Conservation (phyloP, 2,888 invertebrate species). For the Panopea generosa region DNA sequence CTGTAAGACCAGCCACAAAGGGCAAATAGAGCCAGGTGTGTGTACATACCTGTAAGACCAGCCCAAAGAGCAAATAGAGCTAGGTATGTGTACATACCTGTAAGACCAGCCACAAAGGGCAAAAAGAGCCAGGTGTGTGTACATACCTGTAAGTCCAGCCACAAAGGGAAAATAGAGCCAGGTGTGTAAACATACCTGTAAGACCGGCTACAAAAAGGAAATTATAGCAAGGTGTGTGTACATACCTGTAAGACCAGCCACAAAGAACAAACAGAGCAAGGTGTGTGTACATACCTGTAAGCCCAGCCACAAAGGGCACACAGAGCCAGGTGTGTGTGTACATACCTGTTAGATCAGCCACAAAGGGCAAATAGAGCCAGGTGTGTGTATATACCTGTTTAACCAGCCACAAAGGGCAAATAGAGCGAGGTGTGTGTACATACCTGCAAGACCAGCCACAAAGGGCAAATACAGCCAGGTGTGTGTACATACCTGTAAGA, state of each 20-base stretch:
- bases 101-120: constrained; percentile 3
- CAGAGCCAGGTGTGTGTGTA: background rate
- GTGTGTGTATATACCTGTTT: background rate
- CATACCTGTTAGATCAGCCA: too few relatives aligned
- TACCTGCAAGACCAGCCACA: too few relatives aligned
- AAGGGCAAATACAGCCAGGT: too few relatives aligned
- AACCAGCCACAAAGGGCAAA: too few relatives aligned
- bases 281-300: background rate
- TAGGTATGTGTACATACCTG: too few relatives aligned
- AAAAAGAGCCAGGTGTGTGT: background rate
- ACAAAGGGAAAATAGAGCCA: background rate
- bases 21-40: too few relatives aligned
- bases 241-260: too few relatives aligned
- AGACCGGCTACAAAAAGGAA: too few relatives aligned
- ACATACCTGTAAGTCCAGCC: too few relatives aligned
- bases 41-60: constrained; percentile 8
- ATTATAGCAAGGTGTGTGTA: too few relatives aligned
- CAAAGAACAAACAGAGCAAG: too few relatives aligned
- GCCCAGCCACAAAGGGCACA: background rate
- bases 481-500: constrained; percentile 51
- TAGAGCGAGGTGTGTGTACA: too few relatives aligned
- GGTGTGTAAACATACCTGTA: background rate
- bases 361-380: background rate
- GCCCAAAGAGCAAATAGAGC: background rate
- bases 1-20: constrained; percentile 2